phyloP scores from a whole-genome alignment of 2,888 invertebrate species.

The Panzeria rudis region DNA sequence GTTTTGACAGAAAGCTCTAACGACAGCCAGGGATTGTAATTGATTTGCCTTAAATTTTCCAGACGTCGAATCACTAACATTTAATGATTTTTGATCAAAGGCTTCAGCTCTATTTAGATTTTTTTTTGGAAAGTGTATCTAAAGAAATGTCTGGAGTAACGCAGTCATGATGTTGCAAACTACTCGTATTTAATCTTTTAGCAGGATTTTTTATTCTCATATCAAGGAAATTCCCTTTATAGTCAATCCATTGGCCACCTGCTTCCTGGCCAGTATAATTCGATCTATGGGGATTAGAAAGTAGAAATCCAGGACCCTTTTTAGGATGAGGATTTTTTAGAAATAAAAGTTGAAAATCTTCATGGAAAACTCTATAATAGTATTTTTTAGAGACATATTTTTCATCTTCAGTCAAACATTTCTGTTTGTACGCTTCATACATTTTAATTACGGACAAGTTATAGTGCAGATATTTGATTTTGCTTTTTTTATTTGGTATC shows the following conservation, averaged over 20 bases:
- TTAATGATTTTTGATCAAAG: not conserved
- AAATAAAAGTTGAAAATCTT: slow-evolving; percentile 71
- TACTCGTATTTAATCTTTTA: slow-evolving; percentile 4
- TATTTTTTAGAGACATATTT: slow-evolving; percentile 61
- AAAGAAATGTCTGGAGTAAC: not conserved
- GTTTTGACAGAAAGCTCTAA: too few species aligned
- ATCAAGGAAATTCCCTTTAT: slow-evolving; percentile 33
- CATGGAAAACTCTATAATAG: slow-evolving; percentile 72
- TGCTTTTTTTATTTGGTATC: slow-evolving; percentile 72
- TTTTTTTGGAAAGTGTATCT: not conserved
- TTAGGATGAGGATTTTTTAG: slow-evolving; percentile 48
- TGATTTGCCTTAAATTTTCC: not conserved
- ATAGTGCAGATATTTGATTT: slow-evolving; percentile 72
- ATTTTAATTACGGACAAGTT: slow-evolving; percentile 71
- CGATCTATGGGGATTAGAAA: slow-evolving; percentile 70
- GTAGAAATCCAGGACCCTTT: slow-evolving; percentile 49
- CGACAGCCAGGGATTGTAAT: not conserved
- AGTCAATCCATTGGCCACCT: slow-evolving; percentile 71
- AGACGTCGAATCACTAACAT: not conserved
- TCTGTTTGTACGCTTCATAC: slow-evolving; percentile 67
- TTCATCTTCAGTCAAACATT: slow-evolving; percentile 57
- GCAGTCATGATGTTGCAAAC: not conserved
- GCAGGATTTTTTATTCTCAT: slow-evolving; percentile 9
- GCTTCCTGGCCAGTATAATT: slow-evolving; percentile 73
- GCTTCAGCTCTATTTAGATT: not conserved